Evolutionary conservation across 2,888 invertebrate genomes (phyloP).

Genomic region (Barypeithes pellucidus): DNA sequence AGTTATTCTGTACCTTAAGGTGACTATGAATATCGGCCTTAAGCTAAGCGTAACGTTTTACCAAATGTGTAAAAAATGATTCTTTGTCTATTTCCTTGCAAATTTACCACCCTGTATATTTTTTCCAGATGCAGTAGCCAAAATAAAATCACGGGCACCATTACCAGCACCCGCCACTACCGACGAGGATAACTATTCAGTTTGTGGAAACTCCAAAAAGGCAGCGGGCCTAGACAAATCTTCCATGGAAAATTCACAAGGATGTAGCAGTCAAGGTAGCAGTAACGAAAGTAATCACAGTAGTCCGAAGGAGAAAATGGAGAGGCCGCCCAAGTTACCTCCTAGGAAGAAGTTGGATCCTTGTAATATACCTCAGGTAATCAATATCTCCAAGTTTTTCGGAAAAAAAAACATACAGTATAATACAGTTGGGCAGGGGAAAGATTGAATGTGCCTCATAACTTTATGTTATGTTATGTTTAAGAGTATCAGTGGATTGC

Average conservation of each 20-base stretch:
- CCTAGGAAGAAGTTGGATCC: slow-evolving; percentile 50
- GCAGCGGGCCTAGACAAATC: background rate
- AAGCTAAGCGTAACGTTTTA: no score
- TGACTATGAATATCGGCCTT: no score
- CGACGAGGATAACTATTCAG: slow-evolving; percentile 48
- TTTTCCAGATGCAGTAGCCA: slow-evolving; percentile 29
- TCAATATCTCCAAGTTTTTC: no score
- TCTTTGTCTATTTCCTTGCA: no score
- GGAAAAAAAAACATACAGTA: no score
- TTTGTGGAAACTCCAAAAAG: slow-evolving; percentile 37
- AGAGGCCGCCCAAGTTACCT: slow-evolving; percentile 49
- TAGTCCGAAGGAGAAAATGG: slow-evolving; percentile 26
- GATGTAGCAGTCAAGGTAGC: slow-evolving; percentile 11
- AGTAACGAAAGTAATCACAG: slow-evolving; percentile 24
- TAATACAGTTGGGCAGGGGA: no score
- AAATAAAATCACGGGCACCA: slow-evolving; percentile 35
- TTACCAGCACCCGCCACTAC: slow-evolving; percentile 28
- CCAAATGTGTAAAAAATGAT: no score
- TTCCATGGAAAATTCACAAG: slow-evolving; percentile 1
- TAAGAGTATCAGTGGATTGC: no score
- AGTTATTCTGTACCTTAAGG: no score
- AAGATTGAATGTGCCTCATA: no score
- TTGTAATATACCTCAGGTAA: slow-evolving; percentile 51
- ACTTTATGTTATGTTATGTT: no score
- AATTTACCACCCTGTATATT: no score